Evolutionary conservation across 2,888 invertebrate species (phyloP).

Genomic region (Diarsia rubi): DNA sequence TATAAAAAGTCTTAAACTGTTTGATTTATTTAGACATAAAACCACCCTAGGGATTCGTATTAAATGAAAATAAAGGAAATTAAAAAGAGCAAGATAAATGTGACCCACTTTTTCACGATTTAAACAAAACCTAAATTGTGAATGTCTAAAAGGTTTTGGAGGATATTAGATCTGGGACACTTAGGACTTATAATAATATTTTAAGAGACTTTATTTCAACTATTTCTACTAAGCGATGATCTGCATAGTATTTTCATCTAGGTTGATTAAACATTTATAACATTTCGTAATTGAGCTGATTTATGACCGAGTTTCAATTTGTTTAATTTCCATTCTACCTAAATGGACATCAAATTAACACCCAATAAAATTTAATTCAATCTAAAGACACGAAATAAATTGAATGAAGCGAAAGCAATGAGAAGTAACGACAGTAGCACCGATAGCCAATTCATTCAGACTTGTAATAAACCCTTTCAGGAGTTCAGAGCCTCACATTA

Average conservation of each 20-base stretch:
- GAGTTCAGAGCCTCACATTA: constrained; percentile 74
- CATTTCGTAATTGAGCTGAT: not conserved
- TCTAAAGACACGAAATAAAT: constrained; percentile 70
- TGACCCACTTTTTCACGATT: constrained; percentile 67
- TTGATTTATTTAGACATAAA: constrained; percentile 71
- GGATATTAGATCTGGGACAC: constrained; percentile 19
- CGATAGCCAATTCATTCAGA: constrained; percentile 76
- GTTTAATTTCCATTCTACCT: not conserved
- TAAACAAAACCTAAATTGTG: constrained; percentile 58
- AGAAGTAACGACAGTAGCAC: constrained; percentile 72
- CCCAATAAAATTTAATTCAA: constrained; percentile 49
- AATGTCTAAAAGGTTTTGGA: constrained; percentile 43
- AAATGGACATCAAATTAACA: constrained; percentile 46
- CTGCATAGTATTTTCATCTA: not conserved
- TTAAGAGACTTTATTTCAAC: constrained; percentile 13
- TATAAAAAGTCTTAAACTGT: constrained; percentile 56
- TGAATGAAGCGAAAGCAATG: constrained; percentile 71
- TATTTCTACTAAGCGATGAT: not conserved
- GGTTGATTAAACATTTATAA: not conserved
- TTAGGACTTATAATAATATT: constrained; percentile 24
- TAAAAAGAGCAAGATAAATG: constrained; percentile 74
- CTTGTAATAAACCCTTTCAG: constrained; percentile 76
- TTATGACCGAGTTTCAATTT: not conserved
- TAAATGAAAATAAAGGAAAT: constrained; percentile 72
- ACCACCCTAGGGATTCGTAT: constrained; percentile 59